Conservation (phyloP, 2,888 invertebrate species). For the Schizaphis graminum region DNA sequence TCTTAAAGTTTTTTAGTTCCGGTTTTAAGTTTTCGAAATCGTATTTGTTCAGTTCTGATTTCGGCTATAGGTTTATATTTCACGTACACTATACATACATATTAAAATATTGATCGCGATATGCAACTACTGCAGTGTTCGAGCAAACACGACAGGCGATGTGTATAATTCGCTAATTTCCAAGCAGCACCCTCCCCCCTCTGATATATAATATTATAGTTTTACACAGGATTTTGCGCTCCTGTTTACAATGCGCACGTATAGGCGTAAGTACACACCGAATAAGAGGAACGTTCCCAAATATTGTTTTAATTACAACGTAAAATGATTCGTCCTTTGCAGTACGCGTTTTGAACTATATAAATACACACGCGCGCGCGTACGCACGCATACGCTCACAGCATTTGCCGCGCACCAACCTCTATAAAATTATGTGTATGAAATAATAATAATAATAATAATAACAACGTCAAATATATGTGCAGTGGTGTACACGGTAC, state of each 20-base stretch:
- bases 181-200: not conserved
- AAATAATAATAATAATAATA: not conserved
- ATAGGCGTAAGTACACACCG: not conserved
- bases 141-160: not conserved
- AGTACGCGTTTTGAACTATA: not conserved
- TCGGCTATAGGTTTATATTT: not conserved
- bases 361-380: not conserved
- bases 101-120: not conserved
- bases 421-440: not conserved
- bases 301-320: constrained; percentile 4
- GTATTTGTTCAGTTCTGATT: not conserved
- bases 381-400: not conserved
- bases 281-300: not conserved
- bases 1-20: not conserved
- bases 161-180: not conserved
- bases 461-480: not conserved
- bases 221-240: not conserved
- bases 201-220: not conserved
- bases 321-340: not conserved
- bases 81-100: not conserved
- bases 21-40: not conserved
- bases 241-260: not conserved
- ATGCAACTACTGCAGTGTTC: not conserved
- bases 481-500: not conserved
- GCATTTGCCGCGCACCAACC: not conserved